Base-by-base conservation (phyloP, 2,797 vertebrate species). In the Nannoperca australis region DNA sequence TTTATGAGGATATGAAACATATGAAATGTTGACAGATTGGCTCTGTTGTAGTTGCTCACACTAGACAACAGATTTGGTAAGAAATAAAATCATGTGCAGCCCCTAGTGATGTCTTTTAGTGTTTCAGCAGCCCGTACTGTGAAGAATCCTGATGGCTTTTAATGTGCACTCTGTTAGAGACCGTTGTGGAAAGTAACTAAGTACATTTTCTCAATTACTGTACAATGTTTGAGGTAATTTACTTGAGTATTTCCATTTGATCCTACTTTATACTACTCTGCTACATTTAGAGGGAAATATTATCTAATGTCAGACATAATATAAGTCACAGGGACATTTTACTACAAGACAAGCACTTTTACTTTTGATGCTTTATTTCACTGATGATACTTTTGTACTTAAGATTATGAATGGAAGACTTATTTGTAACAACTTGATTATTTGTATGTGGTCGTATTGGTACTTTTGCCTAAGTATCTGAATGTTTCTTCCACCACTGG, bases 1-100 rank as follows among this genome's bases (percentile, higher is more conserved):
- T 65, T 47, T 38, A 2, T 27, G 24, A 27, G 2, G 1, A 27
- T 27, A 49, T 9, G 14, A n/a, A 24, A 59, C 74, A 34, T 51
- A 10, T 70, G 22, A 65, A 68, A 36, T 75, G 49, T 61, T 69
- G 22, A 75, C 63, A 55, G 58, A 15, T 80, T 76, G 84, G 71
- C 64, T 92, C 79, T 87, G 76, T 88, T 86, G 77, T 86, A 60
- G 50, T 77, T 80, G 86, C 85, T 84, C 70, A 67, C 68, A 77
- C 54, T 75, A 91, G 92, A 92, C 78, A 1, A 18, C 78, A 45
- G 42, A 76, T 27, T n/a, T 58, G 93, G 92, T 93, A 93, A 94
- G 91, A 51, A 42, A 27, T 34, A 63, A 42, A 47, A 12, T 4
- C 47, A 4, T 1, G 22, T 34, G 36, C 22, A 54, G 70, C 24